Conservation (phyloP, 1,140 invertebrate species). For the Bombus confusus region DNA sequence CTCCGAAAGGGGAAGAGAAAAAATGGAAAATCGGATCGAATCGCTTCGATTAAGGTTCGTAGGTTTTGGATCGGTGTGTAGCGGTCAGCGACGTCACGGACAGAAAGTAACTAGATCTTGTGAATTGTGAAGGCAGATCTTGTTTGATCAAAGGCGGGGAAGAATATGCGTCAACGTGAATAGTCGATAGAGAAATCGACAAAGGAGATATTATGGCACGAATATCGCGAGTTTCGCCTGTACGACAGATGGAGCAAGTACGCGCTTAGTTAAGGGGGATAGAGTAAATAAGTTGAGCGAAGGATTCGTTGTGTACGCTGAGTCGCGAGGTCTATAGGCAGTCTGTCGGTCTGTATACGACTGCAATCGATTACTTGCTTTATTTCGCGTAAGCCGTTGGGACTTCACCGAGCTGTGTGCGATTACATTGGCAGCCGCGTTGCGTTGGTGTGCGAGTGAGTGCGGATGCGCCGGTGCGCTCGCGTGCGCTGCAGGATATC, state of each 20-base stretch:
- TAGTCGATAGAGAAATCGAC: neutral
- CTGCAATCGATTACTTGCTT: slow-evolving; percentile 60
- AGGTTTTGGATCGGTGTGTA: too few species aligned
- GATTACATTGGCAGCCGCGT: slow-evolving; percentile 40
- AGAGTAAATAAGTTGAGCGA: slow-evolving; percentile 13
- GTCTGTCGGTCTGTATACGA: neutral
- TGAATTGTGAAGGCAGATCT: too few species aligned
- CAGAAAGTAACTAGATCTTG: neutral
- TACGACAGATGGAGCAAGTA: neutral
- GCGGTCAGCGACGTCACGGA: neutral
- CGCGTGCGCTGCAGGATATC: slow-evolving; percentile 15
- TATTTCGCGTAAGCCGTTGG: slow-evolving; percentile 53
- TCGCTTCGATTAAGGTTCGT: neutral
- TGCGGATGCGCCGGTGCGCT: neutral
- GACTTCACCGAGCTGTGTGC: slow-evolving; percentile 27
- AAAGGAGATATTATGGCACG: neutral
- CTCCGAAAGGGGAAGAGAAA: neutral
- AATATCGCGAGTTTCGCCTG: slow-evolving; percentile 6
- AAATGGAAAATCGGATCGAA: neutral
- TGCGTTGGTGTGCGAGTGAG: neutral
- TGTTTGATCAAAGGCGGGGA: too few species aligned
- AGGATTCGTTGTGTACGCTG: slow-evolving; percentile 9
- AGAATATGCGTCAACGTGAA: too few species aligned
- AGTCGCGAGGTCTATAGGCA: neutral
- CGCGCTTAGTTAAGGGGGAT: neutral